A percentile compares a stretch with the other conserved stretches of the same genome.
These are phyloP conservation scores for Podarcis muralis DNA, from an alignment of 2,113 vertebrate genomes.

Conservation along the genomic window DNA sequence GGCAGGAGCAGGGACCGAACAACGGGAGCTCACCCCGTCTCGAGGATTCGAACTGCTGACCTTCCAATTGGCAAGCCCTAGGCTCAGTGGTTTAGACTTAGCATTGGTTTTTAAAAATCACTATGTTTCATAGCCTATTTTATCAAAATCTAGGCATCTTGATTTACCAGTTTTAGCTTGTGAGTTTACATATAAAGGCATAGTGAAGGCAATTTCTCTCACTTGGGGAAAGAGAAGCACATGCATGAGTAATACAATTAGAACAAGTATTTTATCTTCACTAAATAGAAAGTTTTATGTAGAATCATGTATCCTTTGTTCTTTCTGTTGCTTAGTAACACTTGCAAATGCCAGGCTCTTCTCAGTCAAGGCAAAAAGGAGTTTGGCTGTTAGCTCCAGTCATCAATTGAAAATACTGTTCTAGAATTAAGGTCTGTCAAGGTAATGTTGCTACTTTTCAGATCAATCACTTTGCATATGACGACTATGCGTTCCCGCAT, in stretches of 20 bases:
- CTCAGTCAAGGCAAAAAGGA: slow-evolving; percentile 17
- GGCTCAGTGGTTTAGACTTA: no score
- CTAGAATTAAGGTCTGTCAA: slow-evolving; percentile 68
- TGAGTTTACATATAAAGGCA: neutral
- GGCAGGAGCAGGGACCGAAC: no score
- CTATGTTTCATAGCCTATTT: neutral
- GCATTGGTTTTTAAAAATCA: neutral
- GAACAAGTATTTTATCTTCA: neutral
- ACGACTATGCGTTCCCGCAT: slow-evolving; percentile 55
- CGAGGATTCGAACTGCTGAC: no score
- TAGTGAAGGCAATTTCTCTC: neutral
- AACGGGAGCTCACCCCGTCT: no score
- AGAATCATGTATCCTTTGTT: slow-evolving; percentile 38
- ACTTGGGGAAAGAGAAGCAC: neutral
- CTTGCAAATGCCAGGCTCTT: slow-evolving; percentile 26
- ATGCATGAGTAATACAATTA: neutral
- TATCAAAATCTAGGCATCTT: neutral
- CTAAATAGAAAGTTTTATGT: neutral
- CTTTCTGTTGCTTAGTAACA: slow-evolving; percentile 66
- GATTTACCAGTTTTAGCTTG: neutral
- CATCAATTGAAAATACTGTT: slow-evolving; percentile 63
- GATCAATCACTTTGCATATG: slow-evolving; percentile 59
- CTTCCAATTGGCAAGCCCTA: no score
- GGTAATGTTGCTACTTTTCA: slow-evolving; percentile 48
- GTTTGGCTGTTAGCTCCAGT: slow-evolving; percentile 51